Conservation (phyloP, 2,113 vertebrate genomes). For the Alosa alosa region DNA sequence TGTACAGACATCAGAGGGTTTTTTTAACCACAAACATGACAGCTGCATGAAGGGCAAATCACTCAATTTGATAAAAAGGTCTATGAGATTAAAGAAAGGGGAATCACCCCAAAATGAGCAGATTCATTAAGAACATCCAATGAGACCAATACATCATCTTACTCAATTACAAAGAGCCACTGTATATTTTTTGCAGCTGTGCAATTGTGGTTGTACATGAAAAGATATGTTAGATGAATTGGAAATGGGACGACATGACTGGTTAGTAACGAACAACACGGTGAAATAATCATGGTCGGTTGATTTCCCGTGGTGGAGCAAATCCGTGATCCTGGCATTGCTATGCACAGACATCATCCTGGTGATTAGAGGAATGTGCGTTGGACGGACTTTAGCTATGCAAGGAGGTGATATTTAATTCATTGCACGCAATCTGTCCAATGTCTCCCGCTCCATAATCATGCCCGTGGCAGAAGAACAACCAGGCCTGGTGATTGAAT, state of each 20-base stretch:
- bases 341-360: conserved; percentile 18
- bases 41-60: not conserved
- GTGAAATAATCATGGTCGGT: not conserved
- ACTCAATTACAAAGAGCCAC: not conserved
- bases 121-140: not conserved
- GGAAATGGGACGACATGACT: not conserved
- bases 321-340: conserved; percentile 12
- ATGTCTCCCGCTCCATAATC: conserved; percentile 9
- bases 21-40: not conserved
- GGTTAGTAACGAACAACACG: not conserved
- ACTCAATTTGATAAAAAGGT: not conserved
- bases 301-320: conserved; percentile 14
- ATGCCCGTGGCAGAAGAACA: not conserved
- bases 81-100: not conserved
- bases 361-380: conserved; percentile 31
- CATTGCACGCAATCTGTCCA: conserved; percentile 37
- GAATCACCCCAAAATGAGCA: not conserved
- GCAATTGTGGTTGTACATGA: not conserved
- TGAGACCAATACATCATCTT: not conserved
- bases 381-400: conserved; percentile 15
- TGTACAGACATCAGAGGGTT: too few species aligned
- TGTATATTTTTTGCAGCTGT: not conserved
- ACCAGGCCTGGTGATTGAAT: not conserved
- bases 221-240: not conserved
- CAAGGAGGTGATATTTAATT: conserved; percentile 40